Evolutionary conservation across 2,113 vertebrate genomes (phyloP).

Genomic region (Australoheros scitulus): DNA sequence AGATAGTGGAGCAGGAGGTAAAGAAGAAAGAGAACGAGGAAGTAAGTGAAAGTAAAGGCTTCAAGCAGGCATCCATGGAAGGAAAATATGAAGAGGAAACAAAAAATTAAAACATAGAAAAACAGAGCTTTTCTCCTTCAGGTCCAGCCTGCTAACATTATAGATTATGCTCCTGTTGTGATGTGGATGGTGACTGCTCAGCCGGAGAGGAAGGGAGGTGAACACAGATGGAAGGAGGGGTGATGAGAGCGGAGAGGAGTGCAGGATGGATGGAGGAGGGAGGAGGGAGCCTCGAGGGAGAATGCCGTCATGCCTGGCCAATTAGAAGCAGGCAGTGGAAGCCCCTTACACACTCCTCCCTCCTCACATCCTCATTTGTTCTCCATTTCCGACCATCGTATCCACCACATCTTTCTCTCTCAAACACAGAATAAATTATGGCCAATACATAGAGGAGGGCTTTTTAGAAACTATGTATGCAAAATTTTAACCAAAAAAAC

Average conservation of each 20-base stretch:
- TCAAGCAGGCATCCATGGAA: constrained; percentile 31
- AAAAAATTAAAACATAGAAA: constrained; percentile 13
- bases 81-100: constrained; percentile 21
- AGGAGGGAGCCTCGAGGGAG: constrained; percentile 80
- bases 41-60: constrained; percentile 31
- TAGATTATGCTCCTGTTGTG: constrained; percentile 72
- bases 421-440: constrained; percentile 37
- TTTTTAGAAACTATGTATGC: constrained; percentile 26
- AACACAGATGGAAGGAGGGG: constrained; percentile 72
- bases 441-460: not conserved
- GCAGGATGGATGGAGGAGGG: constrained; percentile 75
- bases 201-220: constrained; percentile 68
- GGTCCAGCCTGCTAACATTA: constrained; percentile 59
- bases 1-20: constrained; percentile 29
- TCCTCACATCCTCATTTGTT: constrained; percentile 58
- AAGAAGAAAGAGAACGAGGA: constrained; percentile 13
- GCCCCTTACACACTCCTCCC: constrained; percentile 60
- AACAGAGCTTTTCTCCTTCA: constrained; percentile 17
- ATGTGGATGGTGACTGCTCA: constrained; percentile 83
- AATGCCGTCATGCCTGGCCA: constrained; percentile 95
- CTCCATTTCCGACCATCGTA: constrained; percentile 29
- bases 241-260: constrained; percentile 80
- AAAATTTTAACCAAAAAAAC: not conserved
- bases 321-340: constrained; percentile 84
- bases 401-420: constrained; percentile 32